Evolutionary conservation across 1,140 invertebrate species (phyloP).

Genomic region (Heliconius melpomene): DNA sequence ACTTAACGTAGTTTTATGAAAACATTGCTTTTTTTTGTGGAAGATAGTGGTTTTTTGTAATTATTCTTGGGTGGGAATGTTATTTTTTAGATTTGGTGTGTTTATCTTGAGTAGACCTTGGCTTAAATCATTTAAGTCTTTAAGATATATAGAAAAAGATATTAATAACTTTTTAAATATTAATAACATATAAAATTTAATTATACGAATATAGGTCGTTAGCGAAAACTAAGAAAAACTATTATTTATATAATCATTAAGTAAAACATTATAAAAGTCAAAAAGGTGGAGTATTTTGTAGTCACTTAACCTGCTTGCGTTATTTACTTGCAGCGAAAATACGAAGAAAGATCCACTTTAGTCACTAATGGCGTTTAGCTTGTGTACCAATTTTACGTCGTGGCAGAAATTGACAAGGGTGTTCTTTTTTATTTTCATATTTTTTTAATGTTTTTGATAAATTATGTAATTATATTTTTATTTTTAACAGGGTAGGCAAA

Average conservation of each 20-base stretch:
- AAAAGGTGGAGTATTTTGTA: not conserved
- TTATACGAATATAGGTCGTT: too few species aligned
- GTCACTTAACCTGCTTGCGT: not conserved
- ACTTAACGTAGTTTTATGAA: constrained; percentile 23
- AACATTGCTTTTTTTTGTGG: constrained; percentile 17
- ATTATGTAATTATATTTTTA: not conserved
- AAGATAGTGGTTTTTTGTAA: constrained; percentile 6
- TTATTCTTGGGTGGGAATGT: not conserved
- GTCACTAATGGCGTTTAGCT: not conserved
- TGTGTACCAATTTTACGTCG: constrained; percentile 6
- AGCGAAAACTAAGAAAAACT: too few species aligned
- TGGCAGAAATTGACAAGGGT: not conserved
- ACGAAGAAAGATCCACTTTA: not conserved
- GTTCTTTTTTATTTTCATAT: not conserved
- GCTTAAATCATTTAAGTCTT: too few species aligned
- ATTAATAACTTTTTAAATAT: too few species aligned
- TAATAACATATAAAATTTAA: too few species aligned
- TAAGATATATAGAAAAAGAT: too few species aligned
- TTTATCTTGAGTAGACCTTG: too few species aligned
- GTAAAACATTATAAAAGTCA: not conserved
- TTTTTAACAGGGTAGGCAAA: not conserved
- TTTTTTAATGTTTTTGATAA: not conserved
- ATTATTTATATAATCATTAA: not conserved
- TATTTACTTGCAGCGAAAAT: constrained; percentile 11
- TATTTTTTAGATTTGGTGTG: not conserved